A percentile compares a stretch with the other conserved stretches of the same genome.
Conservation (phyloP, 2,797 vertebrate species). For the Gobio occitaniae region DNA sequence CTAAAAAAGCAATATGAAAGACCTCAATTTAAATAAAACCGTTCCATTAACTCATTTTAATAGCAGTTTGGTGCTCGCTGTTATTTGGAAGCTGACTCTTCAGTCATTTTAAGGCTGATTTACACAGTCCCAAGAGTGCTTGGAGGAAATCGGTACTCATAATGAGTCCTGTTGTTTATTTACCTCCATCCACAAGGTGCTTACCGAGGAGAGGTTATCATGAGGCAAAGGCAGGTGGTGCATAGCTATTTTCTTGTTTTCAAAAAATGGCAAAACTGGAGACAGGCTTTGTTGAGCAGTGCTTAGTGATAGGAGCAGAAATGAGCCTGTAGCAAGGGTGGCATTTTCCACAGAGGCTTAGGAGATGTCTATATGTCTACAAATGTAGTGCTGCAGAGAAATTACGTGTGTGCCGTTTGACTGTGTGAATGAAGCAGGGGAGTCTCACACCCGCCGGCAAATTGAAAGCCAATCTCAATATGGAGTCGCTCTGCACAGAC, state of each 20-base stretch:
- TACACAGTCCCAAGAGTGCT: conserved; percentile 62
- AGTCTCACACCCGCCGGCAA: conserved; percentile 31
- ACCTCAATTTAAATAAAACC: conserved; percentile 69
- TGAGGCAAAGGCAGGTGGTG: conserved; percentile 28
- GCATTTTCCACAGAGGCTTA: conserved; percentile 42
- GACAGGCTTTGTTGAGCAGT: conserved; percentile 36
- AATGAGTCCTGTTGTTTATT: conserved; percentile 75
- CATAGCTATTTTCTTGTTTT: conserved; percentile 29
- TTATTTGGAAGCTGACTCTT: conserved; percentile 62
- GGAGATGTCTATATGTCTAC: conserved; percentile 40
- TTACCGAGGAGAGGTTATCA: conserved; percentile 45
- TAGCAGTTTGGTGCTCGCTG: conserved; percentile 62
- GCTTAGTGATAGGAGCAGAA: conserved; percentile 20
- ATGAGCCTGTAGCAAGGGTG: conserved; percentile 34
- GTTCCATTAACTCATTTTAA: conserved; percentile 64
- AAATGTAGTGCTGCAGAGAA: conserved; percentile 52
- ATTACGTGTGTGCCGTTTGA: conserved; percentile 37
- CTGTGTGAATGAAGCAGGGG: conserved; percentile 27
- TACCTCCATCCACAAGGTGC: conserved; percentile 62
- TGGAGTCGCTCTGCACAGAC: conserved; percentile 35
- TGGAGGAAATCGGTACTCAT: conserved; percentile 71
- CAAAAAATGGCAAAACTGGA: conserved; percentile 25
- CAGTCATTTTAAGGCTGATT: conserved; percentile 62
- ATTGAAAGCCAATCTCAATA: conserved; percentile 44
- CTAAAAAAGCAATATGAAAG: conserved; percentile 54